phyloP scores from a whole-genome alignment of 2,113 vertebrate species.

The Callithrix jacchus region DNA sequence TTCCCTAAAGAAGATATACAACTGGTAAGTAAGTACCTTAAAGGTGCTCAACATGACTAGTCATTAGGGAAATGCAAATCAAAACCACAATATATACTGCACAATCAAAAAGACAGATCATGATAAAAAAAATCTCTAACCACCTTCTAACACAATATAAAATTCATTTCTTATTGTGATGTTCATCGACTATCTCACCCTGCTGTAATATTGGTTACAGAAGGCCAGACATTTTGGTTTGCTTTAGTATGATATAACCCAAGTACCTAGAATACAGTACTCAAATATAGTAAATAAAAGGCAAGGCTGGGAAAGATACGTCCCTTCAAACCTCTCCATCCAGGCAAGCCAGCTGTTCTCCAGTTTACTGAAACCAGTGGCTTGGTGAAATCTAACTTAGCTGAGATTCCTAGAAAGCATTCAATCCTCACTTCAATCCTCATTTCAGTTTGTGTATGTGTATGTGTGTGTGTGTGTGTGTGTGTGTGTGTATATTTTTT shows the following conservation, averaged over 20 bases:
- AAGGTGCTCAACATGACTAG: neutral
- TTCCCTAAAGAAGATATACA: neutral
- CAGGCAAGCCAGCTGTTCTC: neutral
- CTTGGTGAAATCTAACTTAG: neutral
- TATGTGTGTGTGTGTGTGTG: too few relatives aligned
- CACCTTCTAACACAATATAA: neutral
- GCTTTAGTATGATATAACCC: neutral
- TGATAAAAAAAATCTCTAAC: neutral
- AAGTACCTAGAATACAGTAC: neutral
- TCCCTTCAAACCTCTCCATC: neutral
- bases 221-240: neutral
- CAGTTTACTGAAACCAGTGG: neutral
- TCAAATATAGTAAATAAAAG: neutral
- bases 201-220: too few relatives aligned
- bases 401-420: neutral
- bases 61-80: neutral
- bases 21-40: neutral
- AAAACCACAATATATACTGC: neutral
- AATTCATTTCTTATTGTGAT: neutral
- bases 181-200: neutral
- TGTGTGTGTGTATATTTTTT: too few relatives aligned
- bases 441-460: too few relatives aligned
- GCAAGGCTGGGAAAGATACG: neutral
- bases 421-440: neutral
- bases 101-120: neutral